Evolutionary conservation across 2,113 vertebrate genomes (phyloP).

Genomic region (Eulemur macaco): DNA sequence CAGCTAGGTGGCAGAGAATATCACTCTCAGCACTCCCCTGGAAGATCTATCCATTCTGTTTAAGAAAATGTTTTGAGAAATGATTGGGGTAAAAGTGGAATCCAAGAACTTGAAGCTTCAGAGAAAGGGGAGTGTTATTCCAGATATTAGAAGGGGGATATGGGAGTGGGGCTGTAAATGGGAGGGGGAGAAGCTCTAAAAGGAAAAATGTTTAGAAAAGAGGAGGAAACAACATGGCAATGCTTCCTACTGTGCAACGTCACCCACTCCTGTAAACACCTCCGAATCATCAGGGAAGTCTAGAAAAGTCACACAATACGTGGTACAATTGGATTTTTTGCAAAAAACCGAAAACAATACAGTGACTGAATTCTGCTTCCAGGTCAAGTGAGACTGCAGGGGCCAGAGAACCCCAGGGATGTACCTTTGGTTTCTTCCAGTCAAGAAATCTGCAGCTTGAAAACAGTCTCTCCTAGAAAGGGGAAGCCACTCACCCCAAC

Average conservation of each 20-base stretch:
- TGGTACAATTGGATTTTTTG: background rate
- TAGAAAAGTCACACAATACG: background rate
- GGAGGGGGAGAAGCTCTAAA: background rate
- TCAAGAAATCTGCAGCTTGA: background rate
- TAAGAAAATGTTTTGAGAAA: background rate
- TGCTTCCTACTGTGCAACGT: background rate
- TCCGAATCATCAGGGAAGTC: background rate
- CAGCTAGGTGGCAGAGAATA: background rate
- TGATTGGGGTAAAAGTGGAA: background rate
- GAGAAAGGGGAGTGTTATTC: background rate
- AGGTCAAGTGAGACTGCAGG: background rate
- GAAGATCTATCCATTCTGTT: background rate
- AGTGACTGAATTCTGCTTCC: background rate
- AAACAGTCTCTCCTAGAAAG: background rate
- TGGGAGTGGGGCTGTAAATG: background rate
- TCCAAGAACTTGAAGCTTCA: background rate
- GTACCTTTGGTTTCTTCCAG: background rate
- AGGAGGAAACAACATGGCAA: background rate
- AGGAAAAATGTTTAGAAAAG: background rate
- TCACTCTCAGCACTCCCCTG: background rate
- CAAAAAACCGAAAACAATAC: background rate
- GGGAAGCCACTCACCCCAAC: background rate
- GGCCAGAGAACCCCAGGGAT: background rate
- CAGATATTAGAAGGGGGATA: background rate
- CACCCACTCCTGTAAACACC: background rate